phyloP scores from a whole-genome alignment of 2,888 invertebrate species.

The Agrochola circellaris region DNA sequence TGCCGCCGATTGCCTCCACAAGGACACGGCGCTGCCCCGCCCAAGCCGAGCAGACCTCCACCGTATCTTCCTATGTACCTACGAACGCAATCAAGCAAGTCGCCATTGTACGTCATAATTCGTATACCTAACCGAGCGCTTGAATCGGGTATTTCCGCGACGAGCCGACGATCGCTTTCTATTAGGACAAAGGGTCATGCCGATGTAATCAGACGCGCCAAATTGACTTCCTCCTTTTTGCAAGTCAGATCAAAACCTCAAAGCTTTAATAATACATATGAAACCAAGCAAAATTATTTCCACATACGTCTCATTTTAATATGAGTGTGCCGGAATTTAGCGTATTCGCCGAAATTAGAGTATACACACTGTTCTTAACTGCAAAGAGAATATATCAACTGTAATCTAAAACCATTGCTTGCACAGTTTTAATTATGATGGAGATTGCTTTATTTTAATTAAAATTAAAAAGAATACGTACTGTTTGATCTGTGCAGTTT shows the following conservation, averaged over 20 bases:
- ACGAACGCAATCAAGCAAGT: no score
- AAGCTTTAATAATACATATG: neutral
- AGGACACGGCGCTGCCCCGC: no score
- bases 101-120: no score
- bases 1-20: no score
- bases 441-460: conserved; percentile 2
- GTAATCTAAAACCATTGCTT: conserved; percentile 27
- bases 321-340: conserved; percentile 27
- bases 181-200: no score
- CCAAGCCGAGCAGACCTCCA: no score
- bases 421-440: conserved; percentile 27
- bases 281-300: conserved; percentile 9
- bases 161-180: no score
- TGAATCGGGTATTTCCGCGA: no score
- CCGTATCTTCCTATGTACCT: no score
- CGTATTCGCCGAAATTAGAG: conserved; percentile 27
- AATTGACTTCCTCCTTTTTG: neutral
- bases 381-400: conserved; percentile 41
- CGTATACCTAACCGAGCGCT: no score
- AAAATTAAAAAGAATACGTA: conserved; percentile 8
- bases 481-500: conserved; percentile 1
- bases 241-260: neutral
- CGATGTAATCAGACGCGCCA: neutral
- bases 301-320: conserved; percentile 45
- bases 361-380: conserved; percentile 15